Percentiles rank a stretch among this genome's conserved stretches.
Conservation (phyloP, 2,797 vertebrate species). For the Eidolon dupreanum region DNA sequence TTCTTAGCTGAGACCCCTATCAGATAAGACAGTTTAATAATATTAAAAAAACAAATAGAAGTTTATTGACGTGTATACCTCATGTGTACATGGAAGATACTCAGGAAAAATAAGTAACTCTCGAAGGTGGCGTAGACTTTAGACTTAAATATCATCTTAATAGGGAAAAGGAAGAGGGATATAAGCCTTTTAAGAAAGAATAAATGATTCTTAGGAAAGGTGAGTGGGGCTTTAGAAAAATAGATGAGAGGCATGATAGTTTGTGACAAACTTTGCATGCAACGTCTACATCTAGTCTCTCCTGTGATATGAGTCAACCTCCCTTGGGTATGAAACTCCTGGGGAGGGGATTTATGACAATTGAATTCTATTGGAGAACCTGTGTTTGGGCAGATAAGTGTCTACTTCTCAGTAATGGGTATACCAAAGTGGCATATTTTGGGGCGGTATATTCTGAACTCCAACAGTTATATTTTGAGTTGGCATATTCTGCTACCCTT, state of each 20-base stretch:
- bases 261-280: not conserved
- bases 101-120: not conserved
- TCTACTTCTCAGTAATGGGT: not conserved
- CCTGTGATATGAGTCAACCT: not conserved
- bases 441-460: not conserved
- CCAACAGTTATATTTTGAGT: not conserved
- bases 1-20: not conserved
- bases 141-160: not conserved
- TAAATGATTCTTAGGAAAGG: not conserved
- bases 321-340: not conserved
- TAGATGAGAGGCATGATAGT: not conserved
- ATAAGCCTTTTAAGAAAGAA: not conserved
- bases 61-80: not conserved
- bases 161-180: not conserved
- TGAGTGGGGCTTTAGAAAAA: not conserved
- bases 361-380: not conserved
- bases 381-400: not conserved
- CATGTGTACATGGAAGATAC: not conserved
- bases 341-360: not conserved
- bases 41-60: not conserved
- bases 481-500: not conserved
- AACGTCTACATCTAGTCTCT: not conserved
- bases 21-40: not conserved
- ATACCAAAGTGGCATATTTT: not conserved
- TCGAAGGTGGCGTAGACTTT: not conserved